phyloP scores from a whole-genome alignment of 2,113 vertebrate species.

The Notechis scutatus region DNA sequence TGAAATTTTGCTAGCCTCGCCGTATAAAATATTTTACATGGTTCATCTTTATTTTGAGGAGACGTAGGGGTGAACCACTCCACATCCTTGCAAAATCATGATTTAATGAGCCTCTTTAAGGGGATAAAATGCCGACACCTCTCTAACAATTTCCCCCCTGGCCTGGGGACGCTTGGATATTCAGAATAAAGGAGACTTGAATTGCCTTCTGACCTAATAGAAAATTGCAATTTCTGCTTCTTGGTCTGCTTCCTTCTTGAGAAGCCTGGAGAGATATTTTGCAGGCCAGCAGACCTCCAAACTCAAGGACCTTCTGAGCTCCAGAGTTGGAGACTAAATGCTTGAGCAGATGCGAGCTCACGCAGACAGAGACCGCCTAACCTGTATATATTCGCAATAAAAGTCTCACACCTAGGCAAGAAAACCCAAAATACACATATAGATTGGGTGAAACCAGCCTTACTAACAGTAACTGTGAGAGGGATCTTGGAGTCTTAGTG shows the following conservation, averaged over 20 bases:
- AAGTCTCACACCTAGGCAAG: too few relatives aligned
- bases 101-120: conserved; percentile 5
- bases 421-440: too few relatives aligned
- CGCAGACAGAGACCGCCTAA: neutral
- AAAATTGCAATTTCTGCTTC: neutral
- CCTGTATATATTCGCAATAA: neutral
- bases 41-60: conserved; percentile 52
- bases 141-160: conserved; percentile 39
- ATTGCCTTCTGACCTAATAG: neutral
- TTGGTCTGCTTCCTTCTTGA: neutral
- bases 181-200: conserved; percentile 18
- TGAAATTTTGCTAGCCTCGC: too few relatives aligned
- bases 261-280: neutral
- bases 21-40: neutral
- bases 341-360: neutral
- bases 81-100: accelerated
- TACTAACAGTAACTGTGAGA: too few relatives aligned
- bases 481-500: too few relatives aligned
- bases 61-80: conserved; percentile 26
- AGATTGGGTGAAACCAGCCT: too few relatives aligned
- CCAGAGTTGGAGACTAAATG: neutral
- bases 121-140: conserved; percentile 33
- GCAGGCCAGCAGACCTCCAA: neutral
- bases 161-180: neutral
- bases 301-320: neutral